Evolutionary conservation across 2,113 vertebrate species (phyloP).

Genomic region (Kryptolebias marmoratus): DNA sequence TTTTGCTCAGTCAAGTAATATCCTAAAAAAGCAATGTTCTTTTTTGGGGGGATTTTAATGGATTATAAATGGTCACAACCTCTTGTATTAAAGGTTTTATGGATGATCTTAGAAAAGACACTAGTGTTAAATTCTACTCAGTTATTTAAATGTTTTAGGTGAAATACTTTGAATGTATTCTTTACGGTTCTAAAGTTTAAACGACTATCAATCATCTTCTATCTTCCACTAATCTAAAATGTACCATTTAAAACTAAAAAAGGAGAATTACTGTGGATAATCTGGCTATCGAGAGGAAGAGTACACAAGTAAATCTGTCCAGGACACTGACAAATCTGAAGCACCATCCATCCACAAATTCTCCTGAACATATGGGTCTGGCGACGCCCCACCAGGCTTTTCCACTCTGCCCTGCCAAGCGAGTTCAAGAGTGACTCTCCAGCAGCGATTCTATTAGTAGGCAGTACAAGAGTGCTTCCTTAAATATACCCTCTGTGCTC

Average conservation of each 20-base stretch:
- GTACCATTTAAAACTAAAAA: constrained; percentile 33
- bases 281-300: constrained; percentile 42
- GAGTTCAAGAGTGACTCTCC: constrained; percentile 79
- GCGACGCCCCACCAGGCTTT: constrained; percentile 76
- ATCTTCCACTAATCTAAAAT: constrained; percentile 29
- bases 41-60: background rate
- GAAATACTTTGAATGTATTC: background rate
- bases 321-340: constrained; percentile 58
- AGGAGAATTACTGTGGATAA: constrained; percentile 42
- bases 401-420: constrained; percentile 81
- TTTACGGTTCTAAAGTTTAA: constrained; percentile 1
- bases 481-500: constrained; percentile 70
- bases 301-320: constrained; percentile 49
- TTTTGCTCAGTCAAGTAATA: background rate
- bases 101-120: background rate
- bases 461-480: constrained; percentile 67
- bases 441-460: constrained; percentile 77
- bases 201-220: constrained; percentile 1
- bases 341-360: constrained; percentile 56
- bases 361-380: constrained; percentile 79
- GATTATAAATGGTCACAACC: background rate
- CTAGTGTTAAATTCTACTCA: background rate
- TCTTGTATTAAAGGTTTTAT: background rate
- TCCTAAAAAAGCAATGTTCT: background rate
- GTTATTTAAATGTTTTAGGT: background rate